A percentile compares a stretch with the other conserved stretches of the same genome.
Conservation (phyloP, 2,888 invertebrate species). For the Harpalus rufipes region DNA sequence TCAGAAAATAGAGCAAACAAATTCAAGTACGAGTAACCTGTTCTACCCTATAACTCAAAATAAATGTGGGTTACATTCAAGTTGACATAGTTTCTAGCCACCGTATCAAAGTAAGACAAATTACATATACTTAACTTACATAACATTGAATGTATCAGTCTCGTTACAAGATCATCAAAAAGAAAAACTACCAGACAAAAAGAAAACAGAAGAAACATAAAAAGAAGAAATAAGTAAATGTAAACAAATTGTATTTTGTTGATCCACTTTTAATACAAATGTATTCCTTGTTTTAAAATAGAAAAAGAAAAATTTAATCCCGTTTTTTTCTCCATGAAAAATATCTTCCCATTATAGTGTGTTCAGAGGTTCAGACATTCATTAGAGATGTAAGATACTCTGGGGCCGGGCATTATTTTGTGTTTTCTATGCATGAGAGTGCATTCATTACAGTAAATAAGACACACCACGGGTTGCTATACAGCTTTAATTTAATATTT, state of each 20-base stretch:
- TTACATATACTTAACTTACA: constrained; percentile 38
- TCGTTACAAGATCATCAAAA: constrained; percentile 42
- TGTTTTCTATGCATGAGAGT: constrained; percentile 60
- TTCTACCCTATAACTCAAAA: constrained; percentile 28
- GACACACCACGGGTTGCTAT: constrained; percentile 20
- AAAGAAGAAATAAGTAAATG: neutral
- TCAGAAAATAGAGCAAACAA: neutral
- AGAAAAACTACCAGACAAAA: constrained; percentile 38
- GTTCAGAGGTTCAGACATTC: constrained; percentile 59
- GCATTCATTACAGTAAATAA: constrained; percentile 58
- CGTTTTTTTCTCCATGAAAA: constrained; percentile 57
- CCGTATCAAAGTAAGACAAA: constrained; percentile 47
- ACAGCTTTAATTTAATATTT: constrained; percentile 41
- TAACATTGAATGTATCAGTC: constrained; percentile 31
- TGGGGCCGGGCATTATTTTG: constrained; percentile 49
- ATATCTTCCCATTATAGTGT: constrained; percentile 56
- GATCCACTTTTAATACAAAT: constrained; percentile 53
- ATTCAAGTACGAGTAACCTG: constrained; percentile 24
- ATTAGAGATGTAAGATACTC: constrained; percentile 60
- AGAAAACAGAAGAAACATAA: neutral
- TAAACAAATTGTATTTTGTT: constrained; percentile 43
- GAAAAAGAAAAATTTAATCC: constrained; percentile 10
- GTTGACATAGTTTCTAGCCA: constrained; percentile 23
- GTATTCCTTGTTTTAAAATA: constrained; percentile 34
- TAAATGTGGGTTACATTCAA: constrained; percentile 7